Evolutionary conservation across 2,113 vertebrate species (phyloP), one percentile per base, ranked within the genome.

Genomic region (Dicrurus megarhynchus): DNA sequence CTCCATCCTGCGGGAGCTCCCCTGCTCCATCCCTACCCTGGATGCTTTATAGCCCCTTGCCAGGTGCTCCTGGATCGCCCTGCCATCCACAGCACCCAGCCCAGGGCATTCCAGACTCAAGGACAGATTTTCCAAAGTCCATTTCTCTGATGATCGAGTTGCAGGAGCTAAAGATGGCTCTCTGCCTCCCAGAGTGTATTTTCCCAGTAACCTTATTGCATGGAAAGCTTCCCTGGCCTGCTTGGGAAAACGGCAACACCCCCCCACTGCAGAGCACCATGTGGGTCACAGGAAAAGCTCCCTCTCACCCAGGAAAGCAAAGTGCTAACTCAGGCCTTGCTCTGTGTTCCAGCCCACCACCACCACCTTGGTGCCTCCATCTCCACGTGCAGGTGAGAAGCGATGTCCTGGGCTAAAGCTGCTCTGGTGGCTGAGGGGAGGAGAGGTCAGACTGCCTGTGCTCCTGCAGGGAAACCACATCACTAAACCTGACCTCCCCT

Each of bases 361-460:
- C 49, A 75, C 3, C 52, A n/a, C 11, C 35, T 42, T 1, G 0
- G 23, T 55, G 57, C 39, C 16, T 41, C 13, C 10, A 1, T 28
- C 24, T 33, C 28, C 21, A 13, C 0, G 1, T 3, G 13, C n/a
- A 67, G 28, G 21, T 32, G 41, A 67, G 50, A 23, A 47, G n/a
- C 28, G 24, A 44, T 10, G 3, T 44, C 10, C 52, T n/a, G 57
- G 39, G 41, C 3, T 39, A 18, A n/a, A 49, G 15, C 18, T 56
- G 24, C 50, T 16, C 11, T 26, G 64, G 10, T 16, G 39, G 61
- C 30, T 3, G 16, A 63, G 37, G 22, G 63, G n/a, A 67, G 64
- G 21, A 60, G 12, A 41, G 35, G 33, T 21, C 0, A 0, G 28
- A 35, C n/a, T 28, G 10, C 24, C 41, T 0, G 2, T 32, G 53